phyloP scores from a whole-genome alignment of 2,113 vertebrate species.

The Barnardius zonarius region DNA sequence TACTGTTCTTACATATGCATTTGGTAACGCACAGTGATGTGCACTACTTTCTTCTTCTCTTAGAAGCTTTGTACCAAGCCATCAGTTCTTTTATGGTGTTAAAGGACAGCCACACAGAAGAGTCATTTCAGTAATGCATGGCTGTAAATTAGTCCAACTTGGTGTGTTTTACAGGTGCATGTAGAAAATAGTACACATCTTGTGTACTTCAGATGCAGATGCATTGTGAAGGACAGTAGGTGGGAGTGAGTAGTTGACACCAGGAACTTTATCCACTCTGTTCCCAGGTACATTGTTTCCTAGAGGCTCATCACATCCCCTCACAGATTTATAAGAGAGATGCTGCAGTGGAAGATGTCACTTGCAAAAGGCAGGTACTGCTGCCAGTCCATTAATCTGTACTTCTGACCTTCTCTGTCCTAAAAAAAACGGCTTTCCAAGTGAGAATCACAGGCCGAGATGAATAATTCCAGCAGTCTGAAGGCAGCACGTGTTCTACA shows the following conservation, averaged over 20 bases:
- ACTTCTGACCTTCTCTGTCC: not conserved
- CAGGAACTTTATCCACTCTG: not conserved
- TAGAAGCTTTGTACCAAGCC: not conserved
- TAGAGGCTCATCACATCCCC: not conserved
- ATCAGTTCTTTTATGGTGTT: not conserved
- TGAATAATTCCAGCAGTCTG: not conserved
- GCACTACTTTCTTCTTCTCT: not conserved
- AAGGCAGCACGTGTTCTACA: accelerated
- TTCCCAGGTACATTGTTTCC: not conserved
- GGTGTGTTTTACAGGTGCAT: not conserved
- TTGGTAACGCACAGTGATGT: not conserved
- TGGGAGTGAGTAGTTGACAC: not conserved
- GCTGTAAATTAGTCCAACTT: not conserved
- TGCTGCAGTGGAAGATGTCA: not conserved
- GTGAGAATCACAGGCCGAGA: accelerated
- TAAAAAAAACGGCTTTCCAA: not conserved
- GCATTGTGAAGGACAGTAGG: not conserved
- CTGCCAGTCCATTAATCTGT: not conserved
- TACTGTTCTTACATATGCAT: not conserved
- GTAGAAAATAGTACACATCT: too few species aligned
- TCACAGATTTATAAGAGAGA: not conserved
- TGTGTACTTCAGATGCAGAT: not conserved
- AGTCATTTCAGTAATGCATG: not conserved
- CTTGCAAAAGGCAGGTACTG: not conserved
- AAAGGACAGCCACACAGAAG: not conserved